Evolutionary conservation across 2,113 vertebrate species (phyloP), one percentile per base, ranked within the genome.

Genomic region (Numida meleagris): DNA sequence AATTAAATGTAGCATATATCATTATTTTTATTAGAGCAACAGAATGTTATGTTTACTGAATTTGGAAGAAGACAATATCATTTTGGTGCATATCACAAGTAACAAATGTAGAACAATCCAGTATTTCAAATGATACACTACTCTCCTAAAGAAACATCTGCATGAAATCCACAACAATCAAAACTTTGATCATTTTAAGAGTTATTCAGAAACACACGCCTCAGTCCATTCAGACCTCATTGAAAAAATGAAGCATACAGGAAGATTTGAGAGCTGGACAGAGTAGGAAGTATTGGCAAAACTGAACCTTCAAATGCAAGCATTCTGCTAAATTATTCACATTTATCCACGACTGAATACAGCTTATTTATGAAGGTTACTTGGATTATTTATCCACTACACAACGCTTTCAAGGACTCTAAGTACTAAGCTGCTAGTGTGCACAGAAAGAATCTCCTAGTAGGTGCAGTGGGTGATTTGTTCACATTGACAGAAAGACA

Each of bases 1-100:
- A 97, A 97, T 88, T 80, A 27, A 67, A 88, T 19, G 29, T 12
- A 81, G 95, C 62, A 95, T 85, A 86, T 23, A 92, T 95, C 97
- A 94, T 87, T 96, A 85, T 92, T 96, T 97, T 95, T 75, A 93
- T 82, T 89, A 91, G 13, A 38, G 70, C 13, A 71, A 67, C 20
- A 68, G 18, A 63, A 82, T 91, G 40, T 95, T 88, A 61, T 90
- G 68, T 96, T 96, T 89, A 92, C 58, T 87, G 63, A 65, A 89
- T 90, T 86, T 92, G 33, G 70, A 83, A 31, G 61, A 87, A 62
- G 66, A 74, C 55, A 74, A 13, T 68, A 74, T 73, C 67, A 88
- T 94, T 97, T 94, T 71, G 68, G 51, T 95, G 45, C 82, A 31
- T 91, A 88, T 87, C 91, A 87, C 18, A 88, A 95, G 29, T 63